Conservation (phyloP, 2,113 vertebrate species). For the Fulica atra region DNA sequence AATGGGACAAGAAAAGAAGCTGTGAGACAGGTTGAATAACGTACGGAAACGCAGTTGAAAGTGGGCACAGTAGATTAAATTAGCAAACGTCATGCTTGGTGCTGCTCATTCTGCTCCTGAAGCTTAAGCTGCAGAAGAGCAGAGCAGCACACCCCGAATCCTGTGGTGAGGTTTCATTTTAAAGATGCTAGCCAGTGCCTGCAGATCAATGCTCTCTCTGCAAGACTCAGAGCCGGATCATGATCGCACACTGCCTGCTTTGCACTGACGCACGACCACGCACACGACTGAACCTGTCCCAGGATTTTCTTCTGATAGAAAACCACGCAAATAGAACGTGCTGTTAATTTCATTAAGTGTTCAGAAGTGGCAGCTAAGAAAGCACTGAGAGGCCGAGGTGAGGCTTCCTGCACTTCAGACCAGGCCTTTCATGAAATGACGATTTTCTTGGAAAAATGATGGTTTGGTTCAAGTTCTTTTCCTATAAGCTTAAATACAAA, state of each 20-base stretch:
- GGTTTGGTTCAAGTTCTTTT: neutral
- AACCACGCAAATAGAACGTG: neutral
- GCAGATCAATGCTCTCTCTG: neutral
- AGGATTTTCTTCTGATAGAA: neutral
- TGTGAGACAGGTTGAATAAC: neutral
- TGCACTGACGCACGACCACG: neutral
- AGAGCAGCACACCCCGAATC: neutral
- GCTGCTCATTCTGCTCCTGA: neutral
- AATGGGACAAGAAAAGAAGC: neutral
- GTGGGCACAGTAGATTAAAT: neutral
- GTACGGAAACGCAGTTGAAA: neutral
- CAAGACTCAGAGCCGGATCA: fast-evolving
- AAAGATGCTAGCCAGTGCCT: fast-evolving
- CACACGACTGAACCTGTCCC: neutral
- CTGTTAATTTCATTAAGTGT: neutral
- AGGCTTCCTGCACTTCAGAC: neutral
- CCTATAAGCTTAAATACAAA: neutral
- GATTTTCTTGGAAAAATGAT: neutral
- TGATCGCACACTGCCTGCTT: fast-evolving
- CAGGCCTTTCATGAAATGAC: neutral
- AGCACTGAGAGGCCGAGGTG: neutral
- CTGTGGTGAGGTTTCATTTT: fast-evolving
- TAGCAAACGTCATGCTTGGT: neutral
- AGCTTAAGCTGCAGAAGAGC: neutral
- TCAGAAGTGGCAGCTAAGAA: neutral